Percentiles rank a stretch among this genome's conserved stretches.
phyloP scores from a whole-genome alignment of 2,797 vertebrate genomes.

The Chrysolophus pictus region DNA sequence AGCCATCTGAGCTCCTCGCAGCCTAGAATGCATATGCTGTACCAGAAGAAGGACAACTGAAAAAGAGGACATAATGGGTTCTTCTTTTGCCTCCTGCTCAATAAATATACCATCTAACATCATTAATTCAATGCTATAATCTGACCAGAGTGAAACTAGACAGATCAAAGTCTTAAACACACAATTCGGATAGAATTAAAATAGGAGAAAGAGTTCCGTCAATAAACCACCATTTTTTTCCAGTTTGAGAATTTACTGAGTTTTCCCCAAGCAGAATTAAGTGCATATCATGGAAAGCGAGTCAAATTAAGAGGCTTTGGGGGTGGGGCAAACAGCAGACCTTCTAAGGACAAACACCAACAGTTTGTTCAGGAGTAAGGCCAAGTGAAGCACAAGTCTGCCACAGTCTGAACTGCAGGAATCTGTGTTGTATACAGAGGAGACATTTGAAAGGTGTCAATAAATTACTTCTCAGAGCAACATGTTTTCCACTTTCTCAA shows the following conservation, averaged over 20 bases:
- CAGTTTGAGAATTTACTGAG: background rate
- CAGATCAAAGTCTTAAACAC: background rate
- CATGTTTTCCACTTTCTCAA: slow-evolving; percentile 70
- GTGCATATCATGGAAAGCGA: slow-evolving; percentile 33
- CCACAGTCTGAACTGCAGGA: slow-evolving; percentile 64
- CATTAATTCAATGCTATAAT: background rate
- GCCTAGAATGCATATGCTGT: background rate
- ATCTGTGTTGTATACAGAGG: slow-evolving; percentile 69
- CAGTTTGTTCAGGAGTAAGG: slow-evolving; percentile 68
- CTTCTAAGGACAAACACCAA: slow-evolving; percentile 72
- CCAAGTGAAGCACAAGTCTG: slow-evolving; percentile 70
- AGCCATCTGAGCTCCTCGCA: background rate
- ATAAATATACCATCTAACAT: background rate
- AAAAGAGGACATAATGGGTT: background rate
- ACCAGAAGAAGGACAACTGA: background rate
- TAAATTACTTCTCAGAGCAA: slow-evolving; percentile 71
- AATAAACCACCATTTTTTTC: background rate
- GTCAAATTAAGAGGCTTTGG: slow-evolving; percentile 39
- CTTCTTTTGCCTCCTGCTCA: background rate
- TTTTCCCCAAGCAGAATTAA: slow-evolving; percentile 15
- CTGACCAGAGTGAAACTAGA: background rate
- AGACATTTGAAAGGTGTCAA: slow-evolving; percentile 75
- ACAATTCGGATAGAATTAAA: background rate
- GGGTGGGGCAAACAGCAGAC: slow-evolving; percentile 38
- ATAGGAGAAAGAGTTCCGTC: background rate